Evolutionary conservation across 1,140 invertebrate species (phyloP), one percentile per base, ranked within the genome.

Genomic region (Drosophila lacteicornis): DNA sequence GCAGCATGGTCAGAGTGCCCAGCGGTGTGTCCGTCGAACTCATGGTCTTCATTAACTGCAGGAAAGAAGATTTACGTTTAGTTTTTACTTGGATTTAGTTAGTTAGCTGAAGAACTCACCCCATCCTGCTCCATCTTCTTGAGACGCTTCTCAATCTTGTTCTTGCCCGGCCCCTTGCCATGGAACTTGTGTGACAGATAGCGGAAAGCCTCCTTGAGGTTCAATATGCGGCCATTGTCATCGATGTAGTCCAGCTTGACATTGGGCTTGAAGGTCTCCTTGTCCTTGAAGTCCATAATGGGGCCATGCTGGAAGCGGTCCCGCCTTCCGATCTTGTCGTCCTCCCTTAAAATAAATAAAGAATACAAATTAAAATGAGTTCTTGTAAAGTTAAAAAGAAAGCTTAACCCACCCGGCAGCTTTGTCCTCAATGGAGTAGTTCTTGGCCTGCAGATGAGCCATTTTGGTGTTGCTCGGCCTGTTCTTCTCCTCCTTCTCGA

Each of bases 361-460:
- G 5, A 17, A 25, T 0, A 65, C n/a, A 42, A 25, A 46, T 15
- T 9, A 40, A 56, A 15, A 45, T n/a, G 17, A 50, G 8, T 63
- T 45, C 2, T 1, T 2, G 19, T 22, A 22, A 22, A 22, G 19
- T 22, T 22, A 22, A 6, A 22, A 22, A 22, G 7, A 5, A 11
- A 5, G 0, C 9, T 2, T 4, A 4, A 69, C 94, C 93, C 94
- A 96, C 94, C 96, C 95, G 88, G 97, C 96, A 73, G 96, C 95
- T 94, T 99, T 99, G 92, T 99, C 99, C 93, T 99, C 98, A 92
- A 99, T 99, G 25, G 97, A 98, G 94, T 99, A 99, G 94, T 98
- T 96, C 83, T 98, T 95, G 4, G 98, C 98, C 93, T 97, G 95
- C 13, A 99, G 93, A 93, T 94, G 93, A 1, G 96, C 95, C 93